phyloP scores from a whole-genome alignment of 2,113 vertebrate species.

The Butastur rufipennis region DNA sequence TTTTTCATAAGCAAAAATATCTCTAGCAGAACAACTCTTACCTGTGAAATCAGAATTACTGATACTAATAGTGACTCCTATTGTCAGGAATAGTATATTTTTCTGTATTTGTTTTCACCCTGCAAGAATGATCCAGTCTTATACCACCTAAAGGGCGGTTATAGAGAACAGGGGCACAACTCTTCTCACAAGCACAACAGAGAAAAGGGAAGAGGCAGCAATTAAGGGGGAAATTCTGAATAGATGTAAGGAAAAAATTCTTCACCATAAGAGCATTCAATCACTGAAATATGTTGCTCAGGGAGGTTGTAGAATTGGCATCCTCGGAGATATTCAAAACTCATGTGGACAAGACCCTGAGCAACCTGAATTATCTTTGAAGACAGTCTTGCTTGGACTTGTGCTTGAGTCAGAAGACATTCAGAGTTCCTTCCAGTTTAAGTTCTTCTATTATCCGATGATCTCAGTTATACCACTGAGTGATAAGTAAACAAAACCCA shows the following conservation, averaged over 20 bases:
- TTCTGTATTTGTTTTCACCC: not conserved
- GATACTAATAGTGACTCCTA: not conserved
- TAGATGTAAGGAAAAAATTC: not conserved
- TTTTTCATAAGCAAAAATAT: not conserved
- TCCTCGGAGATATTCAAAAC: not conserved
- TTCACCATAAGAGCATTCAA: not conserved
- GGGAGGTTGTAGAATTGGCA: accelerated
- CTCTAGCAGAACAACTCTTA: not conserved
- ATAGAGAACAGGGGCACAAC: not conserved
- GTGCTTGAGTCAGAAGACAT: not conserved
- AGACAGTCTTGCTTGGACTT: not conserved
- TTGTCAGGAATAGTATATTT: not conserved
- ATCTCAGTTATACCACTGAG: not conserved
- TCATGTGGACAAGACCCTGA: not conserved
- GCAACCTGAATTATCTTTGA: not conserved
- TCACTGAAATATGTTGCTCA: accelerated
- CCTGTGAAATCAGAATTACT: not conserved
- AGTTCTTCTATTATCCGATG: not conserved
- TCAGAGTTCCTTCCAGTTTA: not conserved
- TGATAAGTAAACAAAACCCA: not conserved
- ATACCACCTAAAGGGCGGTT: not conserved
- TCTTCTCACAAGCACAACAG: not conserved
- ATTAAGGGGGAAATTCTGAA: not conserved
- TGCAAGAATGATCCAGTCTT: not conserved
- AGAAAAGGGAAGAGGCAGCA: not conserved